Conservation (phyloP, 2,888 invertebrate species). For the Mesorhabditis sp. region DNA sequence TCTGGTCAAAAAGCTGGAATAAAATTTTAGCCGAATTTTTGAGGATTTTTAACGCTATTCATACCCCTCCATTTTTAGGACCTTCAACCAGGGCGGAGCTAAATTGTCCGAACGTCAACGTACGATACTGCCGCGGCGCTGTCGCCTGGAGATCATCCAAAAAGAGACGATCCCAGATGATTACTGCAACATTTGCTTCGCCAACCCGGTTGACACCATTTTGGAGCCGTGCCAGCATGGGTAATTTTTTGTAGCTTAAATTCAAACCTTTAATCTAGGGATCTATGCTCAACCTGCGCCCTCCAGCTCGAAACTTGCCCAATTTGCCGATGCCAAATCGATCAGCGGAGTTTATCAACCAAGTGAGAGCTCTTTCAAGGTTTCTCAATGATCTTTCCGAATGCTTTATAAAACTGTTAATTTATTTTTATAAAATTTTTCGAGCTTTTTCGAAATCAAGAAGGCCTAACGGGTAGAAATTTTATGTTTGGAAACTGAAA, state of each 20-base stretch:
- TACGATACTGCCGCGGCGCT: slow-evolving; percentile 76
- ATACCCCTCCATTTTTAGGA: slow-evolving; percentile 12
- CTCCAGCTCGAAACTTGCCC: slow-evolving; percentile 79
- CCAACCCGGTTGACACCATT: slow-evolving; percentile 73
- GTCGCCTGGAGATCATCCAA: slow-evolving; percentile 73
- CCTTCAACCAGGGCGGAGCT: slow-evolving; percentile 68
- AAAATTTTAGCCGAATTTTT: background rate
- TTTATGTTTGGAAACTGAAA: no score
- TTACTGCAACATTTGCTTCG: slow-evolving; percentile 82
- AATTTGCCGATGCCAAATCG: slow-evolving; percentile 75
- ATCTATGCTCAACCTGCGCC: slow-evolving; percentile 78
- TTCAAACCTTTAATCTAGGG: slow-evolving; percentile 64
- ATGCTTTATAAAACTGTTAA: no score
- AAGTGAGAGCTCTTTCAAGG: no score
- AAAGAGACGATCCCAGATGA: slow-evolving; percentile 68
- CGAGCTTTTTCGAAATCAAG: no score
- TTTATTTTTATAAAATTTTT: no score
- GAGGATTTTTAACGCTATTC: background rate
- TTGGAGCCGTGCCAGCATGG: slow-evolving; percentile 79
- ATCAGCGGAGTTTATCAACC: slow-evolving; percentile 27
- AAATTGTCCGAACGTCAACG: slow-evolving; percentile 75
- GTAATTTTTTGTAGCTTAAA: slow-evolving; percentile 64
- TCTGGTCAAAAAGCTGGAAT: background rate
- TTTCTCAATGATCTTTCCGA: no score
- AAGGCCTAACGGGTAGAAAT: no score